These are phyloP conservation scores for Phlogophora meticulosa DNA, from an alignment of 2,888 invertebrate species.

Conservation along the genomic window DNA sequence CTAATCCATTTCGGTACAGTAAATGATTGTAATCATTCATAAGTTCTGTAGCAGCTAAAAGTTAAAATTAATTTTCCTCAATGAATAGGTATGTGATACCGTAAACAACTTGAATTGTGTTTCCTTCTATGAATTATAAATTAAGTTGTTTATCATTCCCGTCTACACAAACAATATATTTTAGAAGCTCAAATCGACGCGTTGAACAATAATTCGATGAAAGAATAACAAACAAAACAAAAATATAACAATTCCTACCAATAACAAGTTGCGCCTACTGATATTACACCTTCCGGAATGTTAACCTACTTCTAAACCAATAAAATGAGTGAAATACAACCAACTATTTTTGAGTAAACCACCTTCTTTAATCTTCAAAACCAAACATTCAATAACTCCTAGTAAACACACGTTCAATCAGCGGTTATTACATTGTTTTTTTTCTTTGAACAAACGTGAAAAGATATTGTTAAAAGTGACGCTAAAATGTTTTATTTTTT, in stretches of 20 bases:
- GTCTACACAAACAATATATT: constrained; percentile 32
- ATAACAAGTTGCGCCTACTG: constrained; percentile 24
- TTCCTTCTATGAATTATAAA: constrained; percentile 38
- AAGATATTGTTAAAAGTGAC: constrained; percentile 4
- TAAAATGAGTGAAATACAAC: constrained; percentile 42
- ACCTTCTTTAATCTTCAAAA: constrained; percentile 44
- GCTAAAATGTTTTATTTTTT: constrained; percentile 10
- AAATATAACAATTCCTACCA: constrained; percentile 33
- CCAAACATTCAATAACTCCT: constrained; percentile 34
- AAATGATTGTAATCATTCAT: constrained; percentile 26
- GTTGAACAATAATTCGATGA: constrained; percentile 19
- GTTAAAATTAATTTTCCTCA: constrained; percentile 23
- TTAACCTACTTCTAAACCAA: constrained; percentile 39
- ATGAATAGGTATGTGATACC: constrained; percentile 23
- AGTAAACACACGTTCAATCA: constrained; percentile 31
- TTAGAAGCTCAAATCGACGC: constrained; percentile 29
- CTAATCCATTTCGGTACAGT: constrained; percentile 6
- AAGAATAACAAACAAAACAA: constrained; percentile 44
- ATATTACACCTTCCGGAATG: constrained; percentile 32
- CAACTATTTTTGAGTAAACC: constrained; percentile 33
- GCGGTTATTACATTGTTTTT: constrained; percentile 15
- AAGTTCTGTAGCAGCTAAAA: constrained; percentile 13
- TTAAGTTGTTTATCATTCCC: constrained; percentile 35
- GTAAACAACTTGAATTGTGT: constrained; percentile 49
- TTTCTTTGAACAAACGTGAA: constrained; percentile 15